Evolutionary conservation across 2,888 invertebrate genomes (phyloP).

Genomic region (Plagodis dolabraria): DNA sequence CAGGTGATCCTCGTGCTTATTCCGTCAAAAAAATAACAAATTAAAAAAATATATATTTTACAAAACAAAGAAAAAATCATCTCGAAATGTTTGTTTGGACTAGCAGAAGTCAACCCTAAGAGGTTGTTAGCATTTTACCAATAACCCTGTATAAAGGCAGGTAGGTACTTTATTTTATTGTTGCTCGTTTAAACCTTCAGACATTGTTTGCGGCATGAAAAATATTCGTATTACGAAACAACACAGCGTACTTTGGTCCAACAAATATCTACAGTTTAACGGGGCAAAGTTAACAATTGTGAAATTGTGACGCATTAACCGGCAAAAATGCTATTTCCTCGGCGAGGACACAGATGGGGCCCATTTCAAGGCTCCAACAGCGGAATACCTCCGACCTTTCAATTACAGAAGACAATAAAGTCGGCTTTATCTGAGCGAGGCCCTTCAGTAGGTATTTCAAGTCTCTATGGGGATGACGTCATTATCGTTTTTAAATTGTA

Average conservation of each 20-base stretch:
- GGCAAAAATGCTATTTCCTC: conserved; percentile 64
- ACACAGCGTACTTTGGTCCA: conserved; percentile 1
- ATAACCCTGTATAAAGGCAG: too few relatives aligned
- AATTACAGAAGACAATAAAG: conserved; percentile 80
- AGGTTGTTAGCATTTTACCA: too few relatives aligned
- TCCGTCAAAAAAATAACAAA: too few relatives aligned
- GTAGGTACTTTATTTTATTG: too few relatives aligned
- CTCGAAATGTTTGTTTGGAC: too few relatives aligned
- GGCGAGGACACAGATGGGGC: conserved; percentile 63
- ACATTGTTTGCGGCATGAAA: too few relatives aligned
- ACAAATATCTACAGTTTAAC: conserved; percentile 28
- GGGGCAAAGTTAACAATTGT: conserved; percentile 45
- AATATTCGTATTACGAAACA: not conserved
- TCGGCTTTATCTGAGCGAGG: conserved; percentile 66
- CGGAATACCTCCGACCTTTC: conserved; percentile 73
- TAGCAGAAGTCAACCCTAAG: too few relatives aligned
- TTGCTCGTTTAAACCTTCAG: too few relatives aligned
- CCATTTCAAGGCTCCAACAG: conserved; percentile 66
- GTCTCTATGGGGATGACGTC: conserved; percentile 29
- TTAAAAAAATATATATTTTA: too few relatives aligned
- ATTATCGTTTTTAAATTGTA: conserved; percentile 29
- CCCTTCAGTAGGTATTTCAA: conserved; percentile 37
- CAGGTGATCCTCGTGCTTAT: too few relatives aligned
- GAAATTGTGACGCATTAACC: conserved; percentile 53
- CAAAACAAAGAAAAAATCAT: too few relatives aligned